Base-by-base conservation (phyloP, 2,888 invertebrate genomes). In the Hofmannophila pseudospretella region DNA sequence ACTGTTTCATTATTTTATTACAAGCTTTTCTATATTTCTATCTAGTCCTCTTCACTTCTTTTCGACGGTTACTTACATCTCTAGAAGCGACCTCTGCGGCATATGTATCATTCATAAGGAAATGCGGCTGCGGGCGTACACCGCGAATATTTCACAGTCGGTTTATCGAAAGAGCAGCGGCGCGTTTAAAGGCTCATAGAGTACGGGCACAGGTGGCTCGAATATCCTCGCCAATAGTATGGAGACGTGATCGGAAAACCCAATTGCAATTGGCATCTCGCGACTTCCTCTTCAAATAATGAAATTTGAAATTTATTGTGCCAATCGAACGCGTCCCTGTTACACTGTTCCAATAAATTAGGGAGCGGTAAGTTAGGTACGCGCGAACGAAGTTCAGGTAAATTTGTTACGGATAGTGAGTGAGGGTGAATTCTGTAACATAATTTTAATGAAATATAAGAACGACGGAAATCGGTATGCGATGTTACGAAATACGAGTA, bases 21-120 rank as follows among this genome's bases (percentile, higher is more conserved):
- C n/a, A n/a, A n/a, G n/a, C n/a, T n/a, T n/a, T n/a, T n/a, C n/a
- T n/a, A n/a, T n/a, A n/a, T n/a, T n/a, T n/a, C n/a, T n/a, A n/a
- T n/a, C n/a, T n/a, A n/a, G n/a, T n/a, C n/a, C n/a, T n/a, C n/a
- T n/a, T n/a, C n/a, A n/a, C n/a, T n/a, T n/a, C n/a, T n/a, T n/a
- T n/a, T n/a, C n/a, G n/a, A n/a, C n/a, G n/a, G n/a, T n/a, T n/a
- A n/a, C 16, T 16, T 16, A 3, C 16, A 16, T 16, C 16, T 4
- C 16, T 16, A 16, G 16, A 25, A 22, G 39, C 36, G 58, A 53
- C 63, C 57, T 55, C 49, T 58, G 58, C 57, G 67, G 65, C 75
- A 82, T n/a, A n/a, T 84, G 82, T 82, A 80, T 84, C 80, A 84
- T 84, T 81, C 80, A 81, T 81, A 81, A 77, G 79, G 67, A 78